A percentile compares a stretch with the other conserved stretches of the same genome.
Conservation (phyloP, 2,888 invertebrate genomes). For the Orthosia cruda region DNA sequence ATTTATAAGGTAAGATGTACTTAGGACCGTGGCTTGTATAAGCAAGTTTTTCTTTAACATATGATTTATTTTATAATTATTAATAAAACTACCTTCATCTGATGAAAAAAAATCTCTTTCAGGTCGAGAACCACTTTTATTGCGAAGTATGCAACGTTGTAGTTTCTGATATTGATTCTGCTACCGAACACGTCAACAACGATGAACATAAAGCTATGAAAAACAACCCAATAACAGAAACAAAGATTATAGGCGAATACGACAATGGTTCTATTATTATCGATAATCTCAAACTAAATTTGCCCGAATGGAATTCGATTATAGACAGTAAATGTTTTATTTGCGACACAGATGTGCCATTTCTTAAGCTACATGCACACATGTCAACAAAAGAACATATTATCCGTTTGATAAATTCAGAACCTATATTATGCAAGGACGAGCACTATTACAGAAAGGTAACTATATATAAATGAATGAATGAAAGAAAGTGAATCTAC, state of each 20-base stretch:
- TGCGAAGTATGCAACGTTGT: conserved; percentile 80
- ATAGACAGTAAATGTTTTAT: conserved; percentile 73
- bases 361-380: conserved; percentile 62
- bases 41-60: not conserved
- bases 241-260: conserved; percentile 56
- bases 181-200: conserved; percentile 71
- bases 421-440: conserved; percentile 61
- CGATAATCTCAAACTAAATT: conserved; percentile 69
- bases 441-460: conserved; percentile 77
- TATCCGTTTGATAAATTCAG: conserved; percentile 74
- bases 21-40: not conserved
- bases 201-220: conserved; percentile 74
- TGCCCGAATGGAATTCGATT: conserved; percentile 79
- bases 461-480: not conserved
- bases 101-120: conserved; percentile 21
- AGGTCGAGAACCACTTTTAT: conserved; percentile 77
- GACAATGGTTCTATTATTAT: conserved; percentile 68
- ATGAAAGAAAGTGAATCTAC: too few species aligned
- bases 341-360: conserved; percentile 68
- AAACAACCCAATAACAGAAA: conserved; percentile 53
- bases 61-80: not conserved
- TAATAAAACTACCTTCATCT: not conserved
- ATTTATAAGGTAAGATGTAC: conserved; percentile 77
- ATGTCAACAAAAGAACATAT: conserved; percentile 71
- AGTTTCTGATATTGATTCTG: conserved; percentile 48